Evolutionary conservation across 1,140 invertebrate species (phyloP).

Genomic region (Brevipalpus yothersi): DNA sequence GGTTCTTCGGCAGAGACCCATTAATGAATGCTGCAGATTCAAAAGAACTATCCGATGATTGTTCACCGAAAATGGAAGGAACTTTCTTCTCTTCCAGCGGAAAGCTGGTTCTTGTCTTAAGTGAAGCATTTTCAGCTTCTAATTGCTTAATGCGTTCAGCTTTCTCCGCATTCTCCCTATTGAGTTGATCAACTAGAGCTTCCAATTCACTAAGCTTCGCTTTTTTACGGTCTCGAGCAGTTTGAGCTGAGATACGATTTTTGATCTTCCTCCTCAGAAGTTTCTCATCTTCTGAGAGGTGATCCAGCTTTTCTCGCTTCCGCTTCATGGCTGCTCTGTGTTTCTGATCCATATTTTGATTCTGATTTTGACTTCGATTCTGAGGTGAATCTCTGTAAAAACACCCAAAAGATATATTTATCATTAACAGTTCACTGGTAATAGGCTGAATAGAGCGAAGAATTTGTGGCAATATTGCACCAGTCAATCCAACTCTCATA

Average conservation of each 20-base stretch:
- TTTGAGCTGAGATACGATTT: conserved; percentile 91
- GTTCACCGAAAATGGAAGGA: neutral
- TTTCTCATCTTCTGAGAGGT: conserved; percentile 13
- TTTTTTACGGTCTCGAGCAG: conserved; percentile 86
- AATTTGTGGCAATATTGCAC: too few species aligned
- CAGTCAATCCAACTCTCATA: too few species aligned
- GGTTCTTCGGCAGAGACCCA: conserved; percentile 17
- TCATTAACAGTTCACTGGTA: too few species aligned
- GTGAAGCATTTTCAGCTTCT: neutral
- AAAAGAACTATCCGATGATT: conserved; percentile 8
- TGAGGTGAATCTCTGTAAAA: too few species aligned
- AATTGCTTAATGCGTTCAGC: neutral
- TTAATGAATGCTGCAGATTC: conserved; percentile 17
- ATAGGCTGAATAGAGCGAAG: too few species aligned
- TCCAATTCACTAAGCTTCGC: conserved; percentile 70
- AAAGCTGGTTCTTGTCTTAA: neutral
- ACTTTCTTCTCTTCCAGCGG: neutral
- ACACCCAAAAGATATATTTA: too few species aligned
- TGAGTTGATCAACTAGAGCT: conserved; percentile 3
- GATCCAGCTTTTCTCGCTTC: conserved; percentile 11
- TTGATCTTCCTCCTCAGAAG: conserved; percentile 46
- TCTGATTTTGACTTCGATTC: too few species aligned
- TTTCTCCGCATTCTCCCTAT: neutral
- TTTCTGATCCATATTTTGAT: too few species aligned
- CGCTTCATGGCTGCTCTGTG: neutral